These are phyloP conservation scores for Sitta carolinensis DNA, from an alignment of 2,797 vertebrate genomes.

Conservation along the genomic window DNA sequence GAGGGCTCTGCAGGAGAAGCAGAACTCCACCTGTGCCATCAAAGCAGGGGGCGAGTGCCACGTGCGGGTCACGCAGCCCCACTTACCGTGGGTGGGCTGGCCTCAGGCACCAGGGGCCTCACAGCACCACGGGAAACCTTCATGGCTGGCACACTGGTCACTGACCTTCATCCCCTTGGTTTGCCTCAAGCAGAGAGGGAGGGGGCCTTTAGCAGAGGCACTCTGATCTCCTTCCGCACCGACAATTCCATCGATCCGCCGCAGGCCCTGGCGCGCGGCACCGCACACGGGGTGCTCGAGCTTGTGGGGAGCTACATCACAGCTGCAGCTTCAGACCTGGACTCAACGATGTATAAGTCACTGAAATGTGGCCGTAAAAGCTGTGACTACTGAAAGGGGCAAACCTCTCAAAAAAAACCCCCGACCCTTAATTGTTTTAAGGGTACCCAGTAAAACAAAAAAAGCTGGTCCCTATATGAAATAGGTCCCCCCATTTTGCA, in stretches of 20 bases:
- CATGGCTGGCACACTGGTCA: neutral
- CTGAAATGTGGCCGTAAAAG: neutral
- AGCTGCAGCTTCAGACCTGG: neutral
- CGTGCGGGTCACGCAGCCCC: fast-evolving
- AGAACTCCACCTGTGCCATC: neutral
- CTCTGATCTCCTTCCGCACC: neutral
- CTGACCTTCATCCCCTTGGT: neutral
- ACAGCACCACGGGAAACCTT: fast-evolving
- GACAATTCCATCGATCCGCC: fast-evolving
- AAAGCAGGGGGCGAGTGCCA: neutral
- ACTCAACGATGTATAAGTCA: neutral
- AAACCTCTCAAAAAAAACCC: neutral
- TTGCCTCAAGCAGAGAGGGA: neutral
- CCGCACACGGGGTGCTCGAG: fast-evolving
- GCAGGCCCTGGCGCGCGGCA: neutral
- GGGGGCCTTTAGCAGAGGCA: neutral
- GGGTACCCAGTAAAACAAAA: neutral
- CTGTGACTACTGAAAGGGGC: neutral
- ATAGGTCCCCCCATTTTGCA: neutral
- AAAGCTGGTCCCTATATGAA: neutral
- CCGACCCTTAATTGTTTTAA: neutral
- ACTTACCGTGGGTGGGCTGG: fast-evolving
- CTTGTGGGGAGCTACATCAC: neutral
- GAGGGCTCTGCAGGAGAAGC: neutral
- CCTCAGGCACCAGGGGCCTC: too few species aligned